Evolutionary conservation across 2,113 vertebrate species (phyloP).

Genomic region (Salvelinus alpinus): DNA sequence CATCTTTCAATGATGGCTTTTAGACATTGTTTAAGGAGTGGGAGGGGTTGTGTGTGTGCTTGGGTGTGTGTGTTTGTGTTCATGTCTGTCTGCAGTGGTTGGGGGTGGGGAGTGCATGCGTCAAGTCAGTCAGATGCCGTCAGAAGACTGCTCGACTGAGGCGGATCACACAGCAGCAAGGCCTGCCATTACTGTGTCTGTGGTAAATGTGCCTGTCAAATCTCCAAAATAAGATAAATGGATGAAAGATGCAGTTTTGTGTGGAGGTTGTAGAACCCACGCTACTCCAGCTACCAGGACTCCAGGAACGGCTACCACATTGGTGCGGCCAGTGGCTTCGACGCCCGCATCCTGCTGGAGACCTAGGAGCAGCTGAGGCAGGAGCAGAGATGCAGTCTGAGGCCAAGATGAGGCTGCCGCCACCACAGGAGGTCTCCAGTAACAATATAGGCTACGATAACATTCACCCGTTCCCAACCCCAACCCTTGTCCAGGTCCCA

Average conservation of each 20-base stretch:
- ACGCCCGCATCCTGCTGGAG: conserved; percentile 92
- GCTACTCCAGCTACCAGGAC: conserved; percentile 87
- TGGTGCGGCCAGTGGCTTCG: conserved; percentile 71
- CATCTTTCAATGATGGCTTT: conserved; percentile 22
- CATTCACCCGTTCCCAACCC: conserved; percentile 16
- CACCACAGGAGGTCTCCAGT: conserved; percentile 41
- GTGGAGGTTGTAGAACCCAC: conserved; percentile 71
- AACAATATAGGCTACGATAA: conserved; percentile 55
- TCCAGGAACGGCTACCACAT: conserved; percentile 52
- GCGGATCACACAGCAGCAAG: conserved; percentile 13
- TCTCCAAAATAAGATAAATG: conserved; percentile 44
- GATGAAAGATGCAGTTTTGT: conserved; percentile 41
- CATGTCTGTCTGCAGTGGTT: too few species aligned
- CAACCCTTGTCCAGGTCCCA: too few species aligned
- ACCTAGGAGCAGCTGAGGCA: conserved; percentile 96
- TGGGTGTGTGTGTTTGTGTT: conserved; percentile 13
- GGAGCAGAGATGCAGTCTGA: conserved; percentile 84
- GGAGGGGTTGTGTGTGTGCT: conserved; percentile 6
- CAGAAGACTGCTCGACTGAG: conserved; percentile 21
- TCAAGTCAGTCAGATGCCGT: conserved; percentile 3
- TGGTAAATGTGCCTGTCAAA: conserved; percentile 33
- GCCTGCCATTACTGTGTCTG: conserved; percentile 51
- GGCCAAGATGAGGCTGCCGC: conserved; percentile 77
- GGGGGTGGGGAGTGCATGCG: too few species aligned
- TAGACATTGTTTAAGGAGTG: conserved; percentile 12